A percentile compares a stretch with the other conserved stretches of the same genome.
phyloP scores from a whole-genome alignment of 2,888 invertebrate genomes.

The Nezara viridula region DNA sequence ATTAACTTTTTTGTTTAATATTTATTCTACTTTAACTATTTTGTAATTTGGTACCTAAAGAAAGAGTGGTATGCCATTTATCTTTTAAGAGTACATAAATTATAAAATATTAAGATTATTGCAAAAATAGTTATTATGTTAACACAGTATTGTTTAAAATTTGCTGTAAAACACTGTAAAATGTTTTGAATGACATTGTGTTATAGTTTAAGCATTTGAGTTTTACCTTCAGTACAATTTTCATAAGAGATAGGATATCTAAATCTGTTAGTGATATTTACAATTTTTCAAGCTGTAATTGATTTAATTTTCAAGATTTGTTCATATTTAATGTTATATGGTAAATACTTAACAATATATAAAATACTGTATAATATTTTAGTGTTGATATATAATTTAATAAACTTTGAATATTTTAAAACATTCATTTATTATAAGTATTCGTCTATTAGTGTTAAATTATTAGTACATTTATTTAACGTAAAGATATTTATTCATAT shows the following conservation, averaged over 20 bases:
- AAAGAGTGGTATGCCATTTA: constrained; percentile 31
- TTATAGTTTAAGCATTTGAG: background rate
- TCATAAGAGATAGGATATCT: background rate
- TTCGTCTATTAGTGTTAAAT: background rate
- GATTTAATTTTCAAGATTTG: background rate
- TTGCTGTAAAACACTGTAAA: background rate
- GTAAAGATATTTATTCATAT: no score
- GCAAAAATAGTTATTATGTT: background rate
- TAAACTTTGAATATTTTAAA: background rate
- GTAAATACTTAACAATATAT: background rate
- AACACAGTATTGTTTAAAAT: background rate
- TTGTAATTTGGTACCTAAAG: background rate
- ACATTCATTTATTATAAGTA: background rate
- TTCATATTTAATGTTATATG: background rate
- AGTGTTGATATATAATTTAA: background rate
- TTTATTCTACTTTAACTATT: background rate
- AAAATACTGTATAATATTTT: background rate
- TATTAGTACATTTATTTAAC: no score
- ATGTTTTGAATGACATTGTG: constrained; percentile 12
- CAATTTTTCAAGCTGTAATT: background rate
- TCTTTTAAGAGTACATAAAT: background rate
- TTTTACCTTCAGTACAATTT: background rate
- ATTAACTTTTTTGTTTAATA: background rate
- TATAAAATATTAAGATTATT: background rate
- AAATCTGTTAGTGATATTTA: background rate